phyloP scores from a whole-genome alignment of 2,113 vertebrate genomes.

The Pipra filicauda region DNA sequence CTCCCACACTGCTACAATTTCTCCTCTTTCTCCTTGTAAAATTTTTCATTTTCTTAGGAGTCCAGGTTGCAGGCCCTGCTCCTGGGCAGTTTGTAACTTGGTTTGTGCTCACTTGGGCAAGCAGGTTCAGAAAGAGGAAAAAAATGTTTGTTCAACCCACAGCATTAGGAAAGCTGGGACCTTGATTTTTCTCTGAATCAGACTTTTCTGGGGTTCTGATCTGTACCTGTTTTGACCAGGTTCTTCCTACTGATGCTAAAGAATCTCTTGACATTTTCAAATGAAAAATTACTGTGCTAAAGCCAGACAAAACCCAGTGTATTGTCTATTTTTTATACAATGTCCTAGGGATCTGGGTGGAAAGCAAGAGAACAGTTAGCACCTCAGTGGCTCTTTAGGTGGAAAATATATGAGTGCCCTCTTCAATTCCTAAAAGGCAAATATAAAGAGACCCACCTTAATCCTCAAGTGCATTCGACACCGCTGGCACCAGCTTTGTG shows the following conservation, averaged over 20 bases:
- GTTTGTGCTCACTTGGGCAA: not conserved
- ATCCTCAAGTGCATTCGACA: not conserved
- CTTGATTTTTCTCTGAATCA: not conserved
- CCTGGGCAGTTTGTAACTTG: not conserved
- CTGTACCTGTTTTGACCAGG: not conserved
- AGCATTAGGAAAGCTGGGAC: not conserved
- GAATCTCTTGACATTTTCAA: slow-evolving; percentile 17
- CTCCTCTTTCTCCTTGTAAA: not conserved
- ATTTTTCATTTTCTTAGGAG: not conserved
- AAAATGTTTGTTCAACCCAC: not conserved
- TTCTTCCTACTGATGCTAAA: not conserved
- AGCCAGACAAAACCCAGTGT: not conserved
- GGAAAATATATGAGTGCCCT: not conserved
- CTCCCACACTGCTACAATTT: not conserved
- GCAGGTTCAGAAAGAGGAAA: not conserved
- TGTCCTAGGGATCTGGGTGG: not conserved
- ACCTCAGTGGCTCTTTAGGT: not conserved
- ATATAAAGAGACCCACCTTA: not conserved
- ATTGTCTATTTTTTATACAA: not conserved
- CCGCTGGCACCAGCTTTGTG: not conserved
- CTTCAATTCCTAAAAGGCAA: not conserved
- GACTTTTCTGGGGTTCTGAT: not conserved
- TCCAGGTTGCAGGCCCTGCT: not conserved
- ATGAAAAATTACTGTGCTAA: not conserved
- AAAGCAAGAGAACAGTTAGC: not conserved